Conservation (phyloP, 92 coral and sea anemone genomes). For the Parazoanthus darwini region DNA sequence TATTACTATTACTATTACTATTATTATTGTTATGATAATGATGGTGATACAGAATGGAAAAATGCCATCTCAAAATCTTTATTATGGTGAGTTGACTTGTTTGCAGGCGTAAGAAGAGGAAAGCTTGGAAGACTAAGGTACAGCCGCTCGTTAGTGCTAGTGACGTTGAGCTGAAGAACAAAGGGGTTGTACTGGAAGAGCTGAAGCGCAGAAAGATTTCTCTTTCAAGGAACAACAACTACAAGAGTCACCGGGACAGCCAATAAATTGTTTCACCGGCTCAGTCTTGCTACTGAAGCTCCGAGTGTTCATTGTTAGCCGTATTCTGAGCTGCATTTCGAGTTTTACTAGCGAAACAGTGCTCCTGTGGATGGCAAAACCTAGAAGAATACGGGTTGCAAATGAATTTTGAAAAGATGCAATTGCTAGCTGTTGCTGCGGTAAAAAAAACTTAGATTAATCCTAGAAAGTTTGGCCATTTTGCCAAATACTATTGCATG, state of each 20-base stretch:
- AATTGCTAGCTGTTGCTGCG: not conserved
- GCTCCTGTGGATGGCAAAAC: not conserved
- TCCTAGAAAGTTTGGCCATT: no score
- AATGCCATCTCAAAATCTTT: not conserved
- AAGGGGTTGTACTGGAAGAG: not conserved
- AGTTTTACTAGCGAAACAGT: not conserved
- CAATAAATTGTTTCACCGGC: not conserved
- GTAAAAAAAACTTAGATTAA: no score
- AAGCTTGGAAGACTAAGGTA: not conserved
- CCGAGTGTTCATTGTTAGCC: no score
- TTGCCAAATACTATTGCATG: no score
- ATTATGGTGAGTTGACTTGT: not conserved
- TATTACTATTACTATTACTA: no score
- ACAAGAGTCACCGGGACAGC: no score
- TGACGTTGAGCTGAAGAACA: constrained; percentile 22
- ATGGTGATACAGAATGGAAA: not conserved
- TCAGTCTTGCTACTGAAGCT: not conserved
- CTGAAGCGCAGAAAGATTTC: constrained; percentile 20
- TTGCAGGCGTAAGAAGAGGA: constrained; percentile 37
- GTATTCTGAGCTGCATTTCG: not conserved
- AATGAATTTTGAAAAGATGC: not conserved
- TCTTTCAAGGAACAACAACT: constrained; percentile 1
- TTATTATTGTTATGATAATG: not conserved
- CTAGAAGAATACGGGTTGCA: not conserved
- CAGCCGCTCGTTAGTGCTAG: constrained; percentile 27